Percentiles rank a stretch among this genome's conserved stretches.
phyloP scores from a whole-genome alignment of 2,888 invertebrate genomes.

The Drosophila paranaensis region DNA sequence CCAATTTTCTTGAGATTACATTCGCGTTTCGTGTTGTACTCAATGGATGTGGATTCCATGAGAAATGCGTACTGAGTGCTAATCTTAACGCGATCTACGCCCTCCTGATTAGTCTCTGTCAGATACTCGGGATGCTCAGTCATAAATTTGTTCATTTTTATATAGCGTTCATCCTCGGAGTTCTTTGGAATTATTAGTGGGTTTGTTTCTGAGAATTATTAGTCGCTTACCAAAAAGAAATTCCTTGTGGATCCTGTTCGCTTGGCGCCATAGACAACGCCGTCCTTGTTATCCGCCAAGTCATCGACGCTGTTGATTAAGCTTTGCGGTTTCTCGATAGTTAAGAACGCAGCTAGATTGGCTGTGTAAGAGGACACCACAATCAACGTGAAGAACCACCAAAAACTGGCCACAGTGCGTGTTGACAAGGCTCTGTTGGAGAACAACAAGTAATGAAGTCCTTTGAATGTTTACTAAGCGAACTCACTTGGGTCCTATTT shows the following conservation, averaged over 20 bases:
- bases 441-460: not conserved
- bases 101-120: conserved; percentile 86
- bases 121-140: conserved; percentile 87
- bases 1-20: conserved; percentile 88
- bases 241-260: conserved; percentile 92
- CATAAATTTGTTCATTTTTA: conserved; percentile 94
- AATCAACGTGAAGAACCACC: conserved; percentile 96
- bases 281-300: conserved; percentile 90
- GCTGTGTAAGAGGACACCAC: conserved; percentile 93
- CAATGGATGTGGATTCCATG: conserved; percentile 92
- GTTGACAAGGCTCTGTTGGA: conserved; percentile 91
- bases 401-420: conserved; percentile 92
- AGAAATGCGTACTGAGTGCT: conserved; percentile 88
- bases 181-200: conserved; percentile 85
- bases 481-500: conserved; percentile 93
- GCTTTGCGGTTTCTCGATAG: conserved; percentile 90
- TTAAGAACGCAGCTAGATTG: conserved; percentile 95
- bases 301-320: conserved; percentile 93
- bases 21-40: conserved; percentile 88
- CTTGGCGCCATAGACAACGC: conserved; percentile 94
- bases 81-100: conserved; percentile 85
- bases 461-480: not conserved
- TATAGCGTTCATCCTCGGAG: conserved; percentile 90
- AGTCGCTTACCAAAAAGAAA: conserved; percentile 92
- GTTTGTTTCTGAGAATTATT: too few relatives aligned